Percentiles rank a stretch among this genome's conserved stretches.
Conservation (phyloP, 53 echinoderm and acorn worm species). For the Astropecten irregularis region DNA sequence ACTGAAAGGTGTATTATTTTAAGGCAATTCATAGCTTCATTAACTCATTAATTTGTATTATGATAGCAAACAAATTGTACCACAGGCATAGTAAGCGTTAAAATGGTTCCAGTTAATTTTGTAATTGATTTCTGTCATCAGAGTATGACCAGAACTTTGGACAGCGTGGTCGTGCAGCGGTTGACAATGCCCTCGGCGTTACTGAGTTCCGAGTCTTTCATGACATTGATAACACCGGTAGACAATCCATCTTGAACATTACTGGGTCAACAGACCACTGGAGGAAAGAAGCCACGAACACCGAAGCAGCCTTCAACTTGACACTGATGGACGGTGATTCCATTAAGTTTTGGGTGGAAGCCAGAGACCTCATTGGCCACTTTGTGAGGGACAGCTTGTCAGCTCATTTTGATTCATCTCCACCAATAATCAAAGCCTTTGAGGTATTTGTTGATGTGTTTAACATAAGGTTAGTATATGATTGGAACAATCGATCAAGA, state of each 20-base stretch:
- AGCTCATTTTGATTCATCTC: conserved; percentile 51
- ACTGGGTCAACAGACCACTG: background rate
- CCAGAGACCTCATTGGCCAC: conserved; percentile 36
- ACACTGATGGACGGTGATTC: conserved; percentile 61
- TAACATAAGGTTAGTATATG: too few species aligned
- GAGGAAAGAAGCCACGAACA: conserved; percentile 1
- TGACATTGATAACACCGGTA: conserved; percentile 42
- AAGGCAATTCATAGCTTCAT: too few species aligned
- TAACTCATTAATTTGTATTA: too few species aligned
- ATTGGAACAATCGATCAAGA: too few species aligned
- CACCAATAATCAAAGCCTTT: too few species aligned
- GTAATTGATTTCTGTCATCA: too few species aligned
- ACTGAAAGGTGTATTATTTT: too few species aligned
- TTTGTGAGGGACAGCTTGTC: conserved; percentile 29
- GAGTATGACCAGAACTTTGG: conserved; percentile 58
- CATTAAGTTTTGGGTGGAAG: conserved; percentile 56
- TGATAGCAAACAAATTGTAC: too few species aligned
- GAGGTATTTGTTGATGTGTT: too few species aligned
- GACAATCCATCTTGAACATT: background rate
- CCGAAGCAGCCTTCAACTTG: conserved; percentile 11
- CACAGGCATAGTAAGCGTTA: too few species aligned
- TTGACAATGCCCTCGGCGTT: conserved; percentile 33
- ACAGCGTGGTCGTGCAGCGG: conserved; percentile 20
- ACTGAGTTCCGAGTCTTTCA: conserved; percentile 27
- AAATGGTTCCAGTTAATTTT: too few species aligned